These are phyloP conservation scores for Neosalanx taihuensis DNA, from an alignment of 2,797 vertebrate genomes.

Conservation along the genomic window DNA sequence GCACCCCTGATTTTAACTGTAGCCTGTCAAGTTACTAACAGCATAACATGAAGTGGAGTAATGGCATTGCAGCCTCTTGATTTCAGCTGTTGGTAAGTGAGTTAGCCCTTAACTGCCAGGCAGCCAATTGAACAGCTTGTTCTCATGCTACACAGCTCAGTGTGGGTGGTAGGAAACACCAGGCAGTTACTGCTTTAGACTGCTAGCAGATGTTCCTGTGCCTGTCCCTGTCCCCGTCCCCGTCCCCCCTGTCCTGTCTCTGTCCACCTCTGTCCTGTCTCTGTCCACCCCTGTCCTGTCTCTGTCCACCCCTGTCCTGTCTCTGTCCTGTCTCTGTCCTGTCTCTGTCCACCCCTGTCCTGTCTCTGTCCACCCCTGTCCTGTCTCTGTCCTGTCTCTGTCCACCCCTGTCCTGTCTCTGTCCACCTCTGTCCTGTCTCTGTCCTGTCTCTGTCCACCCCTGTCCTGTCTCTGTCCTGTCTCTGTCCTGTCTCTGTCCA, in stretches of 20 bases:
- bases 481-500: neutral
- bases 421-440: too few species aligned
- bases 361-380: too few species aligned
- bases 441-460: too few species aligned
- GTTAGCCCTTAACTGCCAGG: neutral
- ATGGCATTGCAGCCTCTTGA: neutral
- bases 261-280: too few species aligned
- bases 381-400: too few species aligned
- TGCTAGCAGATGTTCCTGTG: slow-evolving; percentile 3
- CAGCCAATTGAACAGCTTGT: slow-evolving; percentile 5
- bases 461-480: slow-evolving; percentile 9
- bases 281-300: too few species aligned
- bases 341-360: too few species aligned
- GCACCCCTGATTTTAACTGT: slow-evolving; percentile 38
- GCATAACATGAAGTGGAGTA: neutral
- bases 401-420: too few species aligned
- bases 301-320: too few species aligned
- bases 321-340: too few species aligned
- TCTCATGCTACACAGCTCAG: neutral
- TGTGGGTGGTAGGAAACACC: neutral
- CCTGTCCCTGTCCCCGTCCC: slow-evolving; percentile 26
- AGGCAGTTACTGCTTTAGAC: too few species aligned
- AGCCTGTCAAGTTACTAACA: slow-evolving; percentile 28
- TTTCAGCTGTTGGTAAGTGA: neutral
- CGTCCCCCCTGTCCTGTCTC: too few species aligned